These are phyloP conservation scores for Bursaphelenchus okinawaensis DNA, from an alignment of 2,888 invertebrate genomes.

Conservation along the genomic window DNA sequence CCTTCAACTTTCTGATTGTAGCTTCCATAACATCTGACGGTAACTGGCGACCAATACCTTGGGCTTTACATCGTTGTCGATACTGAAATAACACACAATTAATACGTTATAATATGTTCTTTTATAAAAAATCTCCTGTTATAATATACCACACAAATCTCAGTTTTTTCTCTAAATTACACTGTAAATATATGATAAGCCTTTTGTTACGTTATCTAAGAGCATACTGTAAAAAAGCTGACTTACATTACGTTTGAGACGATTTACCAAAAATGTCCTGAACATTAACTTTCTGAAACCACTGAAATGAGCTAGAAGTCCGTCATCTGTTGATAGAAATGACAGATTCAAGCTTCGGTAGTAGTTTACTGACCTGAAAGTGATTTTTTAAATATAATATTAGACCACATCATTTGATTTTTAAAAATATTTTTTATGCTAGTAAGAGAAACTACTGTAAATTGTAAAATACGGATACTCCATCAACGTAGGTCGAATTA, in stretches of 20 bases:
- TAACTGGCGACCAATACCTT: constrained; percentile 59
- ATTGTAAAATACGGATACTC: no score
- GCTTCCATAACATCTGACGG: constrained; percentile 57
- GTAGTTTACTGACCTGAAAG: constrained; percentile 26
- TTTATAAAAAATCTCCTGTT: neutral
- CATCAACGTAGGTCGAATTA: no score
- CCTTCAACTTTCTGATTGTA: constrained; percentile 56
- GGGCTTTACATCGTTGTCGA: constrained; percentile 28
- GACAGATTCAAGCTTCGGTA: constrained; percentile 31
- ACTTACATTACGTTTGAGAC: constrained; percentile 15
- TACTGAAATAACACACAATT: constrained; percentile 29
- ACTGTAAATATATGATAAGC: no score
- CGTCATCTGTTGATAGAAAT: constrained; percentile 38
- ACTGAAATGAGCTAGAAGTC: constrained; percentile 28
- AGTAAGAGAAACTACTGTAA: neutral
- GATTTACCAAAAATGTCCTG: constrained; percentile 25
- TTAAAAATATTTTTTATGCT: neutral
- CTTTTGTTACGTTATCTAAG: no score
- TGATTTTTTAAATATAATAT: no score
- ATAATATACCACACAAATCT: no score
- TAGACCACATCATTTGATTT: no score
- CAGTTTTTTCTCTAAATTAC: no score
- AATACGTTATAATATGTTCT: no score
- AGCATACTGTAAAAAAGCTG: constrained; percentile 5
- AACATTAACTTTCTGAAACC: constrained; percentile 41